phyloP scores from a whole-genome alignment of 2,888 invertebrate genomes.

The Carcina quercana region DNA sequence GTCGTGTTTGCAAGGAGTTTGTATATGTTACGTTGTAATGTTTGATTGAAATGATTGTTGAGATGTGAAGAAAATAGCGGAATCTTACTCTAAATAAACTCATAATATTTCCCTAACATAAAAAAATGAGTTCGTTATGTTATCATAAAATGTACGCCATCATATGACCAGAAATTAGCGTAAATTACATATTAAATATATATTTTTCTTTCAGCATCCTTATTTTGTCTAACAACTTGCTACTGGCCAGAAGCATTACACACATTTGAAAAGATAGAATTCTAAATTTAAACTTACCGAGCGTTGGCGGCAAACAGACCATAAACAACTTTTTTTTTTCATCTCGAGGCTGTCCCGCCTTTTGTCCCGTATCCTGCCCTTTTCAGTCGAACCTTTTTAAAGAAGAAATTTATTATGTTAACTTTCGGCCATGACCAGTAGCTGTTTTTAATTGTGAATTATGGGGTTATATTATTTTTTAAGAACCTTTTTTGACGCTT shows the following conservation, averaged over 20 bases:
- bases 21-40: too few relatives aligned
- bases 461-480: conserved; percentile 54
- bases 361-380: conserved; percentile 68
- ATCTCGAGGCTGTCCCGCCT: conserved; percentile 48
- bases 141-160: too few relatives aligned
- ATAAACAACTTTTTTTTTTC: conserved; percentile 64
- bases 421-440: conserved; percentile 71
- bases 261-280: conserved; percentile 38
- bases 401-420: conserved; percentile 70
- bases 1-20: conserved; percentile 1
- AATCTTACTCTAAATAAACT: too few relatives aligned
- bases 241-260: too few relatives aligned
- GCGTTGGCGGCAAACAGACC: conserved; percentile 68
- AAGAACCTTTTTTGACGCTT: conserved; percentile 39
- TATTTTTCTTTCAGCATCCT: too few relatives aligned
- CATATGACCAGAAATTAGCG: too few relatives aligned
- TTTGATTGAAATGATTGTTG: too few relatives aligned
- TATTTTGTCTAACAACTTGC: conserved; percentile 5
- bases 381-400: conserved; percentile 69
- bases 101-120: too few relatives aligned
- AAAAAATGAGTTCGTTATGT: too few relatives aligned
- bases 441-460: conserved; percentile 72
- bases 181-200: too few relatives aligned
- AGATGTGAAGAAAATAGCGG: too few relatives aligned
- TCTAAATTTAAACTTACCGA: conserved; percentile 55